Percentiles rank a stretch among this genome's conserved stretches.
Conservation (phyloP, 2,113 vertebrate genomes). For the Cyprinodon variegatus region DNA sequence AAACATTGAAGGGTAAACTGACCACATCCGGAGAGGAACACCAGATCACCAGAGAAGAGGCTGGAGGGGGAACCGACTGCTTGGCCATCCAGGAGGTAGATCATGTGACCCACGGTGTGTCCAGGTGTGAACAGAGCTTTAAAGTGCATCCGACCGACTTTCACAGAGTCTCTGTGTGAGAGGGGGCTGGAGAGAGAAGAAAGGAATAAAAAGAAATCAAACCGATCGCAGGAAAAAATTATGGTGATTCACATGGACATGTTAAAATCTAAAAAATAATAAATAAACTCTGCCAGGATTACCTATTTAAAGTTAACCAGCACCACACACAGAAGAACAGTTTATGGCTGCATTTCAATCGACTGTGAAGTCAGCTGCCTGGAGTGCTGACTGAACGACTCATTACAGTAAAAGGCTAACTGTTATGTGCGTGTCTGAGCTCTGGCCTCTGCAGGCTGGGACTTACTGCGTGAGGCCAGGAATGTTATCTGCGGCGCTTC, state of each 20-base stretch:
- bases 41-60: conserved; percentile 95
- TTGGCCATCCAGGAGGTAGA: conserved; percentile 89
- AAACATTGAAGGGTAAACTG: conserved; percentile 50
- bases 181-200: conserved; percentile 81
- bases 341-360: conserved; percentile 27
- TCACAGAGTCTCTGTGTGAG: conserved; percentile 86
- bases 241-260: background rate
- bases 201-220: background rate
- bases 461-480: conserved; percentile 94
- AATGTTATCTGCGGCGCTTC: conserved; percentile 89
- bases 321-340: background rate
- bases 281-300: too few relatives aligned
- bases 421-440: background rate
- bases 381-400: conserved; percentile 20
- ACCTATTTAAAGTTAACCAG: background rate
- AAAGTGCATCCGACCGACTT: conserved; percentile 87
- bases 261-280: background rate
- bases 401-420: conserved; percentile 8
- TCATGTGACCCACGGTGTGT: conserved; percentile 95
- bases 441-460: background rate
- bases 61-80: conserved; percentile 83
- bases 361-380: conserved; percentile 47
- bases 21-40: conserved; percentile 98
- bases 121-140: conserved; percentile 91
- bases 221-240: background rate